Evolutionary conservation across 2,113 vertebrate genomes (phyloP).

Genomic region (Boleophthalmus pectinirostris): DNA sequence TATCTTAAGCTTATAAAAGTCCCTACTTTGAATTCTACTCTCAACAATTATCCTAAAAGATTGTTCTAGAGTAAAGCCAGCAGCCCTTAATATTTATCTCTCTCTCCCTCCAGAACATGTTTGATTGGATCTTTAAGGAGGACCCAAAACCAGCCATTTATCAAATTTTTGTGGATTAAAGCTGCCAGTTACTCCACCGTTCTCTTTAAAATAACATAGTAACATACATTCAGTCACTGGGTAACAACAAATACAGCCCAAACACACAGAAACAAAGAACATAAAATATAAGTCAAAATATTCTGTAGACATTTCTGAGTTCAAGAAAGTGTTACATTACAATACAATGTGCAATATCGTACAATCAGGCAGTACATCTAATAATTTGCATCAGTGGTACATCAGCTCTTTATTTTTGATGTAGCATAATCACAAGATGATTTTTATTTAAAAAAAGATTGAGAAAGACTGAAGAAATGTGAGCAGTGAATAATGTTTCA

Average conservation of each 20-base stretch:
- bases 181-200: slow-evolving; percentile 21
- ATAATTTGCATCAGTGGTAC: too few species aligned
- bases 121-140: slow-evolving; percentile 34
- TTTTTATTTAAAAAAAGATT: not conserved
- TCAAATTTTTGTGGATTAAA: slow-evolving; percentile 34
- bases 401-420: not conserved
- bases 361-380: too few species aligned
- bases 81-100: too few species aligned
- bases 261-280: too few species aligned
- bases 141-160: slow-evolving; percentile 19
- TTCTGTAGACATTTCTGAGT: too few species aligned
- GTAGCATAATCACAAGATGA: not conserved
- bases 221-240: too few species aligned
- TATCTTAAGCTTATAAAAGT: slow-evolving; percentile 43
- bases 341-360: too few species aligned
- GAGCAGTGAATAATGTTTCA: slow-evolving; percentile 24
- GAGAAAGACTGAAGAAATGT: slow-evolving; percentile 4
- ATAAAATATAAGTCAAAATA: too few species aligned
- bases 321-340: too few species aligned
- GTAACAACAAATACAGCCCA: too few species aligned
- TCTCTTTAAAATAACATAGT: slow-evolving; percentile 1
- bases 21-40: slow-evolving; percentile 50
- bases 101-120: slow-evolving; percentile 30
- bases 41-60: slow-evolving; percentile 10
- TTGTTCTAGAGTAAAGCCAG: slow-evolving; percentile 43